These are phyloP conservation scores for Chrysomallon squamiferum DNA, from an alignment of 1,140 invertebrate genomes.

Conservation along the genomic window DNA sequence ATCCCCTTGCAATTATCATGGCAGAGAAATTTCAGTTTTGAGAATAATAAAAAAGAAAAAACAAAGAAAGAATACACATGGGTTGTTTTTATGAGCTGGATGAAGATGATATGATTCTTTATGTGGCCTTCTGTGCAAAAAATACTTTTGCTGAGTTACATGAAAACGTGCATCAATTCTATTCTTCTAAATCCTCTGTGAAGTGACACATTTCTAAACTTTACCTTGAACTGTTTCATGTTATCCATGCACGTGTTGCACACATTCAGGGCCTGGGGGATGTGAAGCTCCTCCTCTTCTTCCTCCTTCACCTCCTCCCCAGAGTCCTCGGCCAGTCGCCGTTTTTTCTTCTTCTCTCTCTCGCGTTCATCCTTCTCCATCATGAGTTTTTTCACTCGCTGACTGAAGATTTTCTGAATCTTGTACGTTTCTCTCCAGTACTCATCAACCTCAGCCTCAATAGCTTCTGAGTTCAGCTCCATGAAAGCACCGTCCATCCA, in stretches of 20 bases:
- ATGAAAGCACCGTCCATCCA: conserved; percentile 93
- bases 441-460: conserved; percentile 59
- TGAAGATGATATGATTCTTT: no score
- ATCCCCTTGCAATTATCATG: no score
- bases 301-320: conserved; percentile 64
- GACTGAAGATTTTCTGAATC: conserved; percentile 81
- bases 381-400: conserved; percentile 68
- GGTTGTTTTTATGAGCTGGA: no score
- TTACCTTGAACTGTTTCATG: conserved; percentile 79
- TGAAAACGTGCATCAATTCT: no score
- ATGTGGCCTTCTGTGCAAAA: no score
- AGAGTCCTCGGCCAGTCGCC: conserved; percentile 68
- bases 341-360: conserved; percentile 56
- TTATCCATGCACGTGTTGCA: conserved; percentile 67
- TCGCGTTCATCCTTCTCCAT: conserved; percentile 57
- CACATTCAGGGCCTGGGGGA: conserved; percentile 53
- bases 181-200: no score
- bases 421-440: conserved; percentile 73
- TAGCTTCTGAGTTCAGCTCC: conserved; percentile 73
- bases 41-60: no score
- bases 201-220: no score
- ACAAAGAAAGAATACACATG: no score
- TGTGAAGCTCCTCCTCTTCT: conserved; percentile 47
- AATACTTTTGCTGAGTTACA: no score
- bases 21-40: no score